Evolutionary conservation across 2,797 vertebrate genomes (phyloP), one percentile per base, ranked within the genome.

Genomic region (Psittacula derbiana): DNA sequence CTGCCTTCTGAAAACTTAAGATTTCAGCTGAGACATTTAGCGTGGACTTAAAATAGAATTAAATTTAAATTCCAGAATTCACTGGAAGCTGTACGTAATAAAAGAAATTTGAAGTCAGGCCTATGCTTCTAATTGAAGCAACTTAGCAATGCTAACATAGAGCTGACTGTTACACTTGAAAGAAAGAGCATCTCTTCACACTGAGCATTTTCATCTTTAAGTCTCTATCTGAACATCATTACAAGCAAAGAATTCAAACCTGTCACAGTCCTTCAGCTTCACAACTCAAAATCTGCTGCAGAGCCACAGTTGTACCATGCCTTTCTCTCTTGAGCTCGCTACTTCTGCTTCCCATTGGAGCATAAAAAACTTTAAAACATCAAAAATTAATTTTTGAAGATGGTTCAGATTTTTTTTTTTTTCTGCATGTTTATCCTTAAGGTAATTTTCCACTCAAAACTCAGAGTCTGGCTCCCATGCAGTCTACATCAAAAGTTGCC

Each of bases 141-240:
- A 24, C 28, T 88, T 60, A 82, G 86, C 55, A 67, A 90, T 53
- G 58, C 75, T 96, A 87, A 86, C 84, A 79, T 57, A 60, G 70
- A 60, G 38, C 53, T 79, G 57, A 61, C 55, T 84, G 55, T 71
- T 83, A 49, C 17, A 52, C 40, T 50, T 43, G 76, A 89, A 75
- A 86, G 40, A 43, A 31, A 23, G 33, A 46, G 25, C 38, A 55
- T 36, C 43, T 73, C 53, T 86, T 80, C 84, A 75, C 64, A 72
- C 5, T 43, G 58, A 91, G 66, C 11, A 60, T 94, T 93, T 96
- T 94, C 58, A 91, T 91, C 89, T 92, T 62, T 66, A 81, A 88
- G 40, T 75, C 80, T 85, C 67, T 86, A 27, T 61, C 60, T 86
- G 44, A 92, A 79, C 83, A 86, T 78, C 86, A 87, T 83, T 82